These are phyloP conservation scores for Dryobota labecula DNA, from an alignment of 2,888 invertebrate genomes.

Conservation along the genomic window DNA sequence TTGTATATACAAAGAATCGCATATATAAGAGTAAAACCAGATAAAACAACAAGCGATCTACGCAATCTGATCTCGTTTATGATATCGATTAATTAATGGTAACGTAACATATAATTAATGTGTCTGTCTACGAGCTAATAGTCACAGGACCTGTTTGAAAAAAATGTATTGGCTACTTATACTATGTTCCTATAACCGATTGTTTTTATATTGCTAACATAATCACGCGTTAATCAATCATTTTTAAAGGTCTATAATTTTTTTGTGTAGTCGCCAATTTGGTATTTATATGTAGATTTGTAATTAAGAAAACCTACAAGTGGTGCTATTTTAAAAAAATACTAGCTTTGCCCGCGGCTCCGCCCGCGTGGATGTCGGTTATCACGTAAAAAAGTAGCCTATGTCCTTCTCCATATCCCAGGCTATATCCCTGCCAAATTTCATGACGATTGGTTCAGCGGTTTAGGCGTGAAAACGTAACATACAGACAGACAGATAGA, in stretches of 20 bases:
- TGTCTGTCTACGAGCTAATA: conserved; percentile 14
- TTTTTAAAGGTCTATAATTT: not conserved
- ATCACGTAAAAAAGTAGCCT: too few relatives aligned
- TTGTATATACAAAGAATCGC: not conserved
- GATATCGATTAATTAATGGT: conserved; percentile 56
- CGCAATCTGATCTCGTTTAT: conserved; percentile 47
- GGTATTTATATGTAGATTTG: conserved; percentile 24
- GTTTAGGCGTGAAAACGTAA: too few relatives aligned
- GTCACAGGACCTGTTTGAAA: conserved; percentile 50
- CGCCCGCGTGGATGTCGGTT: too few relatives aligned
- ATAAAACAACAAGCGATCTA: conserved; percentile 33
- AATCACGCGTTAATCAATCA: conserved; percentile 18
- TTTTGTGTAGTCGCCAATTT: conserved; percentile 2
- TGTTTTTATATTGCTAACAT: conserved; percentile 23
- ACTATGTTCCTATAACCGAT: conserved; percentile 13
- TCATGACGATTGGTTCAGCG: too few relatives aligned
- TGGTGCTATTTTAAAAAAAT: not conserved
- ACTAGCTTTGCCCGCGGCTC: too few relatives aligned
- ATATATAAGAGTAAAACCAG: conserved; percentile 26
- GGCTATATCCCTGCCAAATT: too few relatives aligned
- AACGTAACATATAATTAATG: conserved; percentile 59
- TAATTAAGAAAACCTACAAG: conserved; percentile 12
- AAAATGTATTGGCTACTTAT: conserved; percentile 28
- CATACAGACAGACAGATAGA: too few relatives aligned
- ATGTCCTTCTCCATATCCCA: too few relatives aligned